Conservation (phyloP, 2,113 vertebrate species). For the Menura novaehollandiae region DNA sequence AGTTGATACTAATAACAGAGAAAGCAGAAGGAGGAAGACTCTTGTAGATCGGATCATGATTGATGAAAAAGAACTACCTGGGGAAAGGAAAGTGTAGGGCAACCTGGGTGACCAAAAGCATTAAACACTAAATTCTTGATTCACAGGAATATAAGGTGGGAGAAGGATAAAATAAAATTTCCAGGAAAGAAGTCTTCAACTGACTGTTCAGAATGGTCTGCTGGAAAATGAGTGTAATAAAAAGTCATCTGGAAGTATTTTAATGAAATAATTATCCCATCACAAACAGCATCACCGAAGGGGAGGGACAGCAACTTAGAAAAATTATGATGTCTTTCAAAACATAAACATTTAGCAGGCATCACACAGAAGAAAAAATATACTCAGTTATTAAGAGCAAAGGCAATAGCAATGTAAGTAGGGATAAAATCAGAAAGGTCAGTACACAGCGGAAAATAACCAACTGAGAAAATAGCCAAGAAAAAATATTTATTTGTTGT, state of each 20-base stretch:
- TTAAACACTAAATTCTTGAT: neutral
- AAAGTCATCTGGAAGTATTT: neutral
- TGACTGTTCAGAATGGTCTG: neutral
- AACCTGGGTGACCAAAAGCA: neutral
- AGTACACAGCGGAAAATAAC: neutral
- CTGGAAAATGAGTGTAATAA: neutral
- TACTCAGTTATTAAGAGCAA: neutral
- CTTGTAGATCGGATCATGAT: neutral
- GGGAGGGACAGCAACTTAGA: neutral
- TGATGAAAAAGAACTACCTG: neutral
- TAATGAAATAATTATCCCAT: neutral
- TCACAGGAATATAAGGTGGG: neutral
- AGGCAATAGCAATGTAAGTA: neutral
- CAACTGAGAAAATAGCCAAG: neutral
- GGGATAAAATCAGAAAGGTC: neutral
- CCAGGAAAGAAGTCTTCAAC: neutral
- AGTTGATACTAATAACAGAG: neutral
- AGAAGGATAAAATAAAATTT: neutral
- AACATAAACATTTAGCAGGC: neutral
- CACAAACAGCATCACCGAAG: neutral
- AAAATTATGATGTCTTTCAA: neutral
- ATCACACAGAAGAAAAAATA: neutral
- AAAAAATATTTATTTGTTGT: neutral
- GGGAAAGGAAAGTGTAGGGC: neutral
- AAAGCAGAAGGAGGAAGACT: neutral